Conservation (phyloP, 2,888 invertebrate species). For the Himalopsyche anomala region DNA sequence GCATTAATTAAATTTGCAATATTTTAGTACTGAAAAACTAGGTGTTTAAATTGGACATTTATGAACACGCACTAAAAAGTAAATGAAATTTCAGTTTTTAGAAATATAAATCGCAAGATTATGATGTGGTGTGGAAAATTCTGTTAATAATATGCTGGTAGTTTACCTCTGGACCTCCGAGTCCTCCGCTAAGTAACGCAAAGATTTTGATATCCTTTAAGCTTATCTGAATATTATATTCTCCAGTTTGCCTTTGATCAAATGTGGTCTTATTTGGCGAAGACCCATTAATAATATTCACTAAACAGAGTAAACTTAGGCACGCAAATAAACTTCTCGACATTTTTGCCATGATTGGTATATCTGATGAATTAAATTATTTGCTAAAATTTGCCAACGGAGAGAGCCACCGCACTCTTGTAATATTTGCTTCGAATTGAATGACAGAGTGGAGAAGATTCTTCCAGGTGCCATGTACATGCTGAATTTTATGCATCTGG, state of each 20-base stretch:
- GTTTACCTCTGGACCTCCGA: constrained; percentile 78
- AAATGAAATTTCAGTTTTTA: too few relatives aligned
- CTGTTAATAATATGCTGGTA: too few relatives aligned
- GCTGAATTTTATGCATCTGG: constrained; percentile 62
- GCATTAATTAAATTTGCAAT: too few relatives aligned
- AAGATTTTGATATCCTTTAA: constrained; percentile 87
- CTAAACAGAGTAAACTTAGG: neutral
- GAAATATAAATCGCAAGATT: neutral
- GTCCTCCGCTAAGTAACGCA: constrained; percentile 80
- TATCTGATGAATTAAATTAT: neutral
- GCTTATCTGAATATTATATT: constrained; percentile 87
- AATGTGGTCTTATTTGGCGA: constrained; percentile 68
- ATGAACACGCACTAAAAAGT: too few relatives aligned
- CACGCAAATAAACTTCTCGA: neutral
- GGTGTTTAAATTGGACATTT: too few relatives aligned
- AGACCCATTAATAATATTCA: constrained; percentile 27
- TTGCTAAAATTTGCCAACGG: constrained; percentile 16
- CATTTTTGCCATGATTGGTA: neutral
- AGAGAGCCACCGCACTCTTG: constrained; percentile 28
- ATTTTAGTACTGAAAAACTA: too few relatives aligned
- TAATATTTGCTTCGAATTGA: constrained; percentile 8
- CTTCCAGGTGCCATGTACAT: constrained; percentile 31
- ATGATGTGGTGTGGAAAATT: neutral
- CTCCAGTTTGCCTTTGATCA: constrained; percentile 88
- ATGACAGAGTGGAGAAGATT: constrained; percentile 37